Evolutionary conservation across 1,140 invertebrate genomes (phyloP).

Genomic region (Aphelenchoides besseyi): DNA sequence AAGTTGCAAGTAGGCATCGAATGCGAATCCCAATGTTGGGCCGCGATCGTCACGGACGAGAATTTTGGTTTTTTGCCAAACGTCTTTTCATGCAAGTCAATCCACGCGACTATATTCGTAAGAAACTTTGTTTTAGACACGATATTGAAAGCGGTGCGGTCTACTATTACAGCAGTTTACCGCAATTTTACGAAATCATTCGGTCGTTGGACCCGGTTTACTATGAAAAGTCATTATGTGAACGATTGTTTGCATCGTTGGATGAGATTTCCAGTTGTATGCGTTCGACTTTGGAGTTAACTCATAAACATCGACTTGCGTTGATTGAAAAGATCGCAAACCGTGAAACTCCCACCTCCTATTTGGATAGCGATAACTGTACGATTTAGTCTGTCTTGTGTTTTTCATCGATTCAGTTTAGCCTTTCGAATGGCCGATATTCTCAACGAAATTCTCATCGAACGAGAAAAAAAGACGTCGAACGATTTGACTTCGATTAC

Average conservation of each 20-base stretch:
- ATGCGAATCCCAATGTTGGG: slow-evolving; percentile 32
- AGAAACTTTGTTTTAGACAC: slow-evolving; percentile 31
- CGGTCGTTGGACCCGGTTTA: slow-evolving; percentile 31
- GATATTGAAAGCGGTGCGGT: slow-evolving; percentile 32
- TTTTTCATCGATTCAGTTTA: slow-evolving; percentile 1
- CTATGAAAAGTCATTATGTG: slow-evolving; percentile 36
- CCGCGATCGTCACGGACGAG: slow-evolving; percentile 44
- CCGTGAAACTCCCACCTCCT: slow-evolving; percentile 30
- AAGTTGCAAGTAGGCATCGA: slow-evolving; percentile 16
- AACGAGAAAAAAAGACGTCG: slow-evolving; percentile 18
- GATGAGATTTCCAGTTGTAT: slow-evolving; percentile 43
- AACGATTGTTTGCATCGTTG: slow-evolving; percentile 16
- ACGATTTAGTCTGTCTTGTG: background rate
- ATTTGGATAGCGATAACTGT: slow-evolving; percentile 34
- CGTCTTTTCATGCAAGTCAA: slow-evolving; percentile 47
- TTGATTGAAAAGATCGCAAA: slow-evolving; percentile 27
- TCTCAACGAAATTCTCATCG: slow-evolving; percentile 9
- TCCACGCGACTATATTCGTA: slow-evolving; percentile 4
- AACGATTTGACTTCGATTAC: background rate
- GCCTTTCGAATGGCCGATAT: slow-evolving; percentile 31
- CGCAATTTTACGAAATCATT: slow-evolving; percentile 43
- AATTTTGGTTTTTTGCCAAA: slow-evolving; percentile 49
- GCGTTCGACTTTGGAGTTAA: slow-evolving; percentile 40
- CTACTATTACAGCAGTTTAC: slow-evolving; percentile 48
- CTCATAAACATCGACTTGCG: slow-evolving; percentile 32